These are phyloP conservation scores for Ligdia adustata DNA, from an alignment of 2,888 invertebrate species.

Conservation along the genomic window DNA sequence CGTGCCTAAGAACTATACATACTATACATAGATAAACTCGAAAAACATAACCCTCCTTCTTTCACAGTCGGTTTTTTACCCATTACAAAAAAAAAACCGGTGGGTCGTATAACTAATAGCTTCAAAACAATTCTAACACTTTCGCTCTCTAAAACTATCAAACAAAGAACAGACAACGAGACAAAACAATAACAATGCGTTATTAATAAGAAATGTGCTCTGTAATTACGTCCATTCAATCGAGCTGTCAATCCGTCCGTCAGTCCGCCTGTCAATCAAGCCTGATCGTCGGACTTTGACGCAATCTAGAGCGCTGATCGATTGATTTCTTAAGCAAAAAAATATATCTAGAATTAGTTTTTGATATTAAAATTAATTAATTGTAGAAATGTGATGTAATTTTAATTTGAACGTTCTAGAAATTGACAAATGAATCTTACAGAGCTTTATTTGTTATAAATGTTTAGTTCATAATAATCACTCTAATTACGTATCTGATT, in stretches of 20 bases:
- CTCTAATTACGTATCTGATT: too few relatives aligned
- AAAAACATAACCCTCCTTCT: too few relatives aligned
- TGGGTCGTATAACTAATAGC: too few relatives aligned
- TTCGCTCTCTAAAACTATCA: too few relatives aligned
- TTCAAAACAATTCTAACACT: too few relatives aligned
- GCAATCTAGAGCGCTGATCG: conserved; percentile 61
- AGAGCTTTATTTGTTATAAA: too few relatives aligned
- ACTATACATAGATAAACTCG: too few relatives aligned
- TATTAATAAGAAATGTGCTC: conserved; percentile 72
- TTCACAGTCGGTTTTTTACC: too few relatives aligned
- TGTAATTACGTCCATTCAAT: conserved; percentile 80
- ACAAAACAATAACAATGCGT: conserved; percentile 42
- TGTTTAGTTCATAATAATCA: too few relatives aligned
- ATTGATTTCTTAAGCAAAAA: conserved; percentile 54
- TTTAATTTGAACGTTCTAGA: conserved; percentile 1
- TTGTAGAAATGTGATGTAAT: conserved; percentile 16
- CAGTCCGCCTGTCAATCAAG: conserved; percentile 74
- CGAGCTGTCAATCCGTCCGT: conserved; percentile 68
- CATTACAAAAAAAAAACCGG: too few relatives aligned
- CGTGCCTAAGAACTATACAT: too few relatives aligned
- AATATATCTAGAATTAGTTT: conserved; percentile 49
- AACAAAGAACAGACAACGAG: conserved; percentile 8
- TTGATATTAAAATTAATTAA: conserved; percentile 43
- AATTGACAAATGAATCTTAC: too few relatives aligned
- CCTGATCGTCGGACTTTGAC: conserved; percentile 46